Base-by-base conservation (phyloP, 1,140 invertebrate genomes). In the Druon quercuslanigerum region DNA sequence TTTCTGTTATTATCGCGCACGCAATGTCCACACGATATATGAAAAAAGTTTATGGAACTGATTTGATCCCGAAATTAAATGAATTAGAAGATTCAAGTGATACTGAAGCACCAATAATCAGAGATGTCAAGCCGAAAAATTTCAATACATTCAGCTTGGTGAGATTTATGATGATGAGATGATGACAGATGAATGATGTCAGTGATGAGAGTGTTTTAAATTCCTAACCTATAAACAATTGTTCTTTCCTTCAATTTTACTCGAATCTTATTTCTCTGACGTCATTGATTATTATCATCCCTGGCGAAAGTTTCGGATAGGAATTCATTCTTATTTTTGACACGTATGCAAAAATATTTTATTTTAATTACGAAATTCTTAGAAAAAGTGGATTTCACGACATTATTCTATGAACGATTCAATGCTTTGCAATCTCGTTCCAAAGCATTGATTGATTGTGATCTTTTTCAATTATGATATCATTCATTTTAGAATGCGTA, bases 141-240 rank as follows among this genome's bases (percentile, higher is more conserved):
- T 83, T 79, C 50, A 83, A 83, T 72, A 74, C 56, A 3, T 83
- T 81, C 51, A 77, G 70, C 74, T 75, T 83, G 56, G 82, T 83
- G 17, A 81, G 72, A 78, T 40, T 74, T 66, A 51, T 33, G 5
- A 33, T 33, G 25, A 33, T 33, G 25, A 33, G 25, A 25, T 25
- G 25, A 25, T 25, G 25, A 25, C 25, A 25, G 25, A 25, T 25
- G 25, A 33, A 33, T 33, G 25, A 33, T 33, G 25, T 33, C 25
- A 33, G 4, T 33, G 25, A 71, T 46, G 40, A 71, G 46, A 71
- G 46, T 71, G 8, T 7, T 66, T 66, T 6, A 40, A 16, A 66
- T 46, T 66, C 33, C 60, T 66, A 66, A 66, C 60, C 60, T 66
- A 13, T 19, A 56, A 56, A 20, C 19, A 56, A n/a, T 3, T 12